These are phyloP conservation scores for Drosophila paulistorum DNA, from an alignment of 1,140 invertebrate genomes.

Conservation along the genomic window DNA sequence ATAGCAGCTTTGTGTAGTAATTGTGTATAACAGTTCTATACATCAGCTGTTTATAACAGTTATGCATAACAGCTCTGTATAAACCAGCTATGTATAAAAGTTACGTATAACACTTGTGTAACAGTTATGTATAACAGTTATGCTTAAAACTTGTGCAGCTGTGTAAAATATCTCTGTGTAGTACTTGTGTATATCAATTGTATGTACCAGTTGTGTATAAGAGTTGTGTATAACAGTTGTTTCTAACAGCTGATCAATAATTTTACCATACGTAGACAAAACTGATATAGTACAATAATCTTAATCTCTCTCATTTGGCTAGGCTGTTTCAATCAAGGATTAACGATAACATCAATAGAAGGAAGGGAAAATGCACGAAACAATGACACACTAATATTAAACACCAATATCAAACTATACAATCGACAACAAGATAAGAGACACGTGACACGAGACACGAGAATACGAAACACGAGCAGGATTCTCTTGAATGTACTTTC, in stretches of 20 bases:
- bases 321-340: no score
- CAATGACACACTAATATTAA: neutral
- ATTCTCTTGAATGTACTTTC: neutral
- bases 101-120: neutral
- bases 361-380: neutral
- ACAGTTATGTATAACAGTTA: neutral
- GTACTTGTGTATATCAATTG: neutral
- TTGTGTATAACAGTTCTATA: no score
- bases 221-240: neutral
- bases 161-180: neutral
- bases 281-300: no score
- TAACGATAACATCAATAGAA: neutral
- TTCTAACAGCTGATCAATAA: neutral
- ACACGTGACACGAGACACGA: slow-evolving; percentile 4
- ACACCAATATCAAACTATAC: neutral
- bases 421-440: neutral
- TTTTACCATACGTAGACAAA: no score
- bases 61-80: no score
- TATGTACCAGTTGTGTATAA: neutral
- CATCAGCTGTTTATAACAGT: no score
- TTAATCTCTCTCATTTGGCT: neutral
- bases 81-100: neutral
- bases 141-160: no score
- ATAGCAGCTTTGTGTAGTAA: no score
- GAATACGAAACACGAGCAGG: neutral